These are phyloP conservation scores for Cephus rjabovi DNA, from an alignment of 2,888 invertebrate genomes.

Conservation along the genomic window DNA sequence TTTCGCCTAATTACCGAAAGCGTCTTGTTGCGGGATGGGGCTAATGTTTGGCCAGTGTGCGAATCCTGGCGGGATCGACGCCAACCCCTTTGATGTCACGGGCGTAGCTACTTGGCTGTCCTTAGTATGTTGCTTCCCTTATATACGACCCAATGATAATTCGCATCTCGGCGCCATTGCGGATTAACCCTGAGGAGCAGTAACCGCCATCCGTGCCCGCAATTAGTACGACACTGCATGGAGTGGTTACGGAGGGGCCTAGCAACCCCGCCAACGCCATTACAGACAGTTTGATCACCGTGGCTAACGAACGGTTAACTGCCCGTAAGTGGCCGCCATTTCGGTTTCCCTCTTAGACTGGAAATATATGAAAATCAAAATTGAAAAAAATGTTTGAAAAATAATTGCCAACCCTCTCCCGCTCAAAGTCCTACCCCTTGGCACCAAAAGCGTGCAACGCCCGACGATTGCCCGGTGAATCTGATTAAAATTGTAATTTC, in stretches of 20 bases:
- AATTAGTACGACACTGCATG: slow-evolving; percentile 64
- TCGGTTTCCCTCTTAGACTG: too few species aligned
- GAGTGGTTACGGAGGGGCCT: slow-evolving; percentile 54
- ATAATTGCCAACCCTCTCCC: too few species aligned
- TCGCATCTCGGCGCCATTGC: slow-evolving; percentile 49
- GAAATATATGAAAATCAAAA: too few species aligned
- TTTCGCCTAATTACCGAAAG: slow-evolving; percentile 55
- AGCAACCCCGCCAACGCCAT: slow-evolving; percentile 37
- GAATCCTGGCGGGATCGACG: slow-evolving; percentile 33
- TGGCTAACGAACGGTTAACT: slow-evolving; percentile 56
- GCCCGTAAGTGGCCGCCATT: slow-evolving; percentile 30
- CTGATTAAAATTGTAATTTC: too few species aligned
- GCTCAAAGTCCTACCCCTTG: too few species aligned
- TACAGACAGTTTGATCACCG: slow-evolving; percentile 52
- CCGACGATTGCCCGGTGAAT: not conserved
- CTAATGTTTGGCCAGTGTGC: slow-evolving; percentile 42
- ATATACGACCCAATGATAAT: too few species aligned
- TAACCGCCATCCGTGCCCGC: slow-evolving; percentile 63
- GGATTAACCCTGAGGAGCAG: slow-evolving; percentile 61
- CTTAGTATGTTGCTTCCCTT: too few species aligned
- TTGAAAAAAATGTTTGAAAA: too few species aligned
- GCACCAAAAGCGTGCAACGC: not conserved
- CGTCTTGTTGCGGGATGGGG: slow-evolving; percentile 48
- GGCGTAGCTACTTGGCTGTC: slow-evolving; percentile 35
- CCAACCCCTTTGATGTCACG: slow-evolving; percentile 52